A percentile compares a stretch with the other conserved stretches of the same genome.
Evolutionary conservation across 2,888 invertebrate genomes (phyloP).

Genomic region (Synanthedon formicaeformis): DNA sequence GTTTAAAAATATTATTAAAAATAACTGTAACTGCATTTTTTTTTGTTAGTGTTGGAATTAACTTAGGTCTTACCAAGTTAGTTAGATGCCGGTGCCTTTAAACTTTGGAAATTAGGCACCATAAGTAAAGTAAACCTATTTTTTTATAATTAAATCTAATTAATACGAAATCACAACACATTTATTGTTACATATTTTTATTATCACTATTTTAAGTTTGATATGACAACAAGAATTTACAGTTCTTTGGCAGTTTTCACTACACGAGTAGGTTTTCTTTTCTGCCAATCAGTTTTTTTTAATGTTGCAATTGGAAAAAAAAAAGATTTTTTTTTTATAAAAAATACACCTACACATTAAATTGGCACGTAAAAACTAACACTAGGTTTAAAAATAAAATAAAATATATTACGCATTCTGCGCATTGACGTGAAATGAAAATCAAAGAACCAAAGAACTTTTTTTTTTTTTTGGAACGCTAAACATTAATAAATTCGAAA

Average conservation of each 20-base stretch:
- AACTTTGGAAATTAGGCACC: conserved; percentile 37
- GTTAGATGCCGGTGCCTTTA: conserved; percentile 27
- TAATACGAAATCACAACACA: conserved; percentile 38
- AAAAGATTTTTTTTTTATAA: neutral
- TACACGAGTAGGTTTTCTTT: neutral
- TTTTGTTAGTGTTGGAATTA: no score
- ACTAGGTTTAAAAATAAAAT: conserved; percentile 16
- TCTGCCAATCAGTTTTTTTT: neutral
- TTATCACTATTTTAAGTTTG: conserved; percentile 16
- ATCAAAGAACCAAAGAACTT: conserved; percentile 29
- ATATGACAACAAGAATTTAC: conserved; percentile 25
- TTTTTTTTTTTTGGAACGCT: conserved; percentile 22
- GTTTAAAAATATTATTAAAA: no score
- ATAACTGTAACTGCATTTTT: no score
- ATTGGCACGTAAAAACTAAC: neutral
- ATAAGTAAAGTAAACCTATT: conserved; percentile 22
- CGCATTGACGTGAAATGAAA: conserved; percentile 6
- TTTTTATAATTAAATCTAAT: conserved; percentile 16
- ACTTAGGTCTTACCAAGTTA: no score
- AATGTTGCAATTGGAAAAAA: neutral
- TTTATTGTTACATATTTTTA: conserved; percentile 19
- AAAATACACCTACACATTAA: neutral
- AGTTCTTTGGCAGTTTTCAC: conserved; percentile 29
- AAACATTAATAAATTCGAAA: conserved; percentile 60
- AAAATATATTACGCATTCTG: conserved; percentile 23